Percentiles rank a stretch among this genome's conserved stretches.
Evolutionary conservation across 2,113 vertebrate genomes (phyloP).

Genomic region (Perca flavescens): DNA sequence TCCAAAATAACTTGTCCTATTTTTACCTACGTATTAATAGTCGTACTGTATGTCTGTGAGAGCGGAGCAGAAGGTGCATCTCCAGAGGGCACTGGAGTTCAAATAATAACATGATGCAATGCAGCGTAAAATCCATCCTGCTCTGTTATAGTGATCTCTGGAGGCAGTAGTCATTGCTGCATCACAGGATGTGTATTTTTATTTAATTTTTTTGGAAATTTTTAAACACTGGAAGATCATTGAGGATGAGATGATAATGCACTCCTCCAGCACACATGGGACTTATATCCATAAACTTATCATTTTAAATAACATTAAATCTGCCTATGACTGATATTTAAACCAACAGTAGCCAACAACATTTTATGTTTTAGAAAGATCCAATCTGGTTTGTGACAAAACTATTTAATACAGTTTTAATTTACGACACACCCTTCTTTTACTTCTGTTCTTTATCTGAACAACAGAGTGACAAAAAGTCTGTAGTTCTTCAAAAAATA

Average conservation of each 20-base stretch:
- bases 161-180: not conserved
- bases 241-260: not conserved
- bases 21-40: slow-evolving; percentile 50
- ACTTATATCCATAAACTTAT: not conserved
- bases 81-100: slow-evolving; percentile 29
- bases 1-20: slow-evolving; percentile 45
- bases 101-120: slow-evolving; percentile 24
- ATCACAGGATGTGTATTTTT: not conserved
- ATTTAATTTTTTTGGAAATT: not conserved
- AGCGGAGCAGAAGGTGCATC: slow-evolving; percentile 30
- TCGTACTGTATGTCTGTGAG: not conserved
- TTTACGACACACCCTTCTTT: not conserved
- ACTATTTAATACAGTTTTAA: not conserved
- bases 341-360: not conserved
- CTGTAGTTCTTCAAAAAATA: not conserved
- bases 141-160: not conserved
- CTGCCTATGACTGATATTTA: not conserved
- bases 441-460: not conserved
- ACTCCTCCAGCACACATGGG: not conserved
- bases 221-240: not conserved
- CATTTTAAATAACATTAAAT: not conserved
- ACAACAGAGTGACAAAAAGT: not conserved
- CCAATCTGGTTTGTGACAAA: not conserved
- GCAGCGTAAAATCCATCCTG: not conserved
- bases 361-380: not conserved